These are phyloP conservation scores for Pimephales promelas DNA, from an alignment of 2,113 vertebrate species.

Conservation along the genomic window DNA sequence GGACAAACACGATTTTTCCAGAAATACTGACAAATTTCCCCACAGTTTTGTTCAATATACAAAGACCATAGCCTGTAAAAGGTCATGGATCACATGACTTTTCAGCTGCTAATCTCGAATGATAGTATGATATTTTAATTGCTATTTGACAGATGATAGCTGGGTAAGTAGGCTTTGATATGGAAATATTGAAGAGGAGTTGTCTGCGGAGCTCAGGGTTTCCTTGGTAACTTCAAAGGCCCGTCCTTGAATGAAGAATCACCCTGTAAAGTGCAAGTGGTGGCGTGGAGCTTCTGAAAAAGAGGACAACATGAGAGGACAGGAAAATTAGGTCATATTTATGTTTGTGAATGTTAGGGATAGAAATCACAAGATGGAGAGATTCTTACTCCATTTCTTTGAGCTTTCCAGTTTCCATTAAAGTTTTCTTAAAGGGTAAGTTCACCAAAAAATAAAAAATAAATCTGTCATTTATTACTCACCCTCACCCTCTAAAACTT, in stretches of 20 bases:
- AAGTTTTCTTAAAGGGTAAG: neutral
- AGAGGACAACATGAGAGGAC: constrained; percentile 11
- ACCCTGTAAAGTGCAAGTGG: neutral
- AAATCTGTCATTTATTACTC: no score
- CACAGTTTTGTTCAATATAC: constrained; percentile 1
- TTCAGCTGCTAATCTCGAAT: neutral
- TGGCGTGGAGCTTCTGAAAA: neutral
- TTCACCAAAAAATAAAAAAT: no score
- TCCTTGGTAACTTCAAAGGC: constrained; percentile 47
- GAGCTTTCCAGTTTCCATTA: neutral
- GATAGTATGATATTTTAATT: constrained; percentile 26
- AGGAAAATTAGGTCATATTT: constrained; percentile 10
- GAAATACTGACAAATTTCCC: neutral
- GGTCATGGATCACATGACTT: neutral
- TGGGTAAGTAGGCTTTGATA: constrained; percentile 38
- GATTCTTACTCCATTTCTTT: neutral
- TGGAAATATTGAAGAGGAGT: constrained; percentile 31
- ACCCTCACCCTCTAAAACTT: no score
- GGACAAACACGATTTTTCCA: neutral
- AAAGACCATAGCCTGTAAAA: neutral
- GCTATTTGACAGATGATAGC: constrained; percentile 3
- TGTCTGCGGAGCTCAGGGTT: constrained; percentile 26
- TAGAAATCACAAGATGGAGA: neutral
- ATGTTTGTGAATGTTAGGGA: neutral
- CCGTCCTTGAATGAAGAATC: constrained; percentile 34